These are phyloP conservation scores for Manduca sexta DNA, from an alignment of 1,140 invertebrate species.

Conservation along the genomic window DNA sequence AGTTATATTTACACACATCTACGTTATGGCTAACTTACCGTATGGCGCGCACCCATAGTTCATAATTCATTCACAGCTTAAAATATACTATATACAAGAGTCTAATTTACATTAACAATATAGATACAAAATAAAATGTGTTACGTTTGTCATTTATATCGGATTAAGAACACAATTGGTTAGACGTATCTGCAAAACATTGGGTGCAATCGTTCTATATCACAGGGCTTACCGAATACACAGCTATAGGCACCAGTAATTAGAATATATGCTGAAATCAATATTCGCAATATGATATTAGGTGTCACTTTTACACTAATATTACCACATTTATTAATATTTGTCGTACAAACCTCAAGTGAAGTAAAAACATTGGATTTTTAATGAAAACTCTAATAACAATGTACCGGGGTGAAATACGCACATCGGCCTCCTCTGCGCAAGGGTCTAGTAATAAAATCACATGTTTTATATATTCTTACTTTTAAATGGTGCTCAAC, in stretches of 20 bases:
- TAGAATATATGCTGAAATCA: slow-evolving; percentile 27
- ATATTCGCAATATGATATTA: slow-evolving; percentile 12
- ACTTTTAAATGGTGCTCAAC: no score
- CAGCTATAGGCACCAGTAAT: no score
- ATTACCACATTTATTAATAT: no score
- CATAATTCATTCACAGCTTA: slow-evolving; percentile 11
- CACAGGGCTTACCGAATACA: slow-evolving; percentile 30
- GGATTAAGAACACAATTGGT: neutral
- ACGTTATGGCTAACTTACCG: slow-evolving; percentile 33
- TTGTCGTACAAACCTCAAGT: no score
- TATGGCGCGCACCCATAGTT: slow-evolving; percentile 39
- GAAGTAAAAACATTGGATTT: no score
- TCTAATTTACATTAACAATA: neutral
- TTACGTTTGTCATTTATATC: neutral
- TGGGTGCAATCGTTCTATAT: slow-evolving; percentile 33
- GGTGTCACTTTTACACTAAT: neutral
- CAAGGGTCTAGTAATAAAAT: no score
- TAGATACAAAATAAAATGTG: slow-evolving; percentile 7
- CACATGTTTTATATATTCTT: no score
- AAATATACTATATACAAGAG: neutral
- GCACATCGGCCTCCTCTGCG: no score
- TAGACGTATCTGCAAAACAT: slow-evolving; percentile 17
- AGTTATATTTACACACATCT: slow-evolving; percentile 10
- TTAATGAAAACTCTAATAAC: no score
- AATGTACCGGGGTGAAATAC: no score